These are phyloP conservation scores for Sebastes vulpes DNA, from an alignment of 2,797 vertebrate species.

Conservation along the genomic window DNA sequence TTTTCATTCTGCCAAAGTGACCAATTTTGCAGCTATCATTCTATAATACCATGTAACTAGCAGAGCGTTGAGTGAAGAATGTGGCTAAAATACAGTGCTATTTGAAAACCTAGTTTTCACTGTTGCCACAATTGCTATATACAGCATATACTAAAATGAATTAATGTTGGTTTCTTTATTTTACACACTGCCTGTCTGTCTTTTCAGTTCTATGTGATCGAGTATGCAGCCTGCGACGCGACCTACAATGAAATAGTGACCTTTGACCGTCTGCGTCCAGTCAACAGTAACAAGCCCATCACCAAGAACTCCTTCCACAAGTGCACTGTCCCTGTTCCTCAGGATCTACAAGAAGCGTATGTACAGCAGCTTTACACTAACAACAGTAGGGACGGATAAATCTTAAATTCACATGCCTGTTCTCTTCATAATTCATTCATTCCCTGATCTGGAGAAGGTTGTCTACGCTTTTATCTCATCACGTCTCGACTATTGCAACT, in stretches of 20 bases:
- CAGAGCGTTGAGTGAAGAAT: background rate
- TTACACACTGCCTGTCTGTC: background rate
- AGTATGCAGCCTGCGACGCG: conserved; percentile 97
- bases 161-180: background rate
- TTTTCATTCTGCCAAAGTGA: background rate
- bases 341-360: conserved; percentile 95
- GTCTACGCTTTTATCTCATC: too few relatives aligned
- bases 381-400: background rate
- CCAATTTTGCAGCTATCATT: background rate
- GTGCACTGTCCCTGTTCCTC: conserved; percentile 95
- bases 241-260: conserved; percentile 99
- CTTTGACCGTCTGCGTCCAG: conserved; percentile 94
- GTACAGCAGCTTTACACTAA: conserved; percentile 60
- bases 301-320: conserved; percentile 95
- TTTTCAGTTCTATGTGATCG: conserved; percentile 96
- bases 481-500: too few relatives aligned
- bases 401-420: background rate
- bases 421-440: background rate
- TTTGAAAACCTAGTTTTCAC: background rate
- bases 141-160: background rate
- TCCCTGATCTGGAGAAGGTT: too few relatives aligned
- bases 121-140: background rate
- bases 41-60: background rate
- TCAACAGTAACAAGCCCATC: conserved; percentile 95
- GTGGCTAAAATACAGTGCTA: background rate